Evolutionary conservation across 2,113 vertebrate species (phyloP), one percentile per base, ranked within the genome.

Genomic region (Notarius lentiginosus): DNA sequence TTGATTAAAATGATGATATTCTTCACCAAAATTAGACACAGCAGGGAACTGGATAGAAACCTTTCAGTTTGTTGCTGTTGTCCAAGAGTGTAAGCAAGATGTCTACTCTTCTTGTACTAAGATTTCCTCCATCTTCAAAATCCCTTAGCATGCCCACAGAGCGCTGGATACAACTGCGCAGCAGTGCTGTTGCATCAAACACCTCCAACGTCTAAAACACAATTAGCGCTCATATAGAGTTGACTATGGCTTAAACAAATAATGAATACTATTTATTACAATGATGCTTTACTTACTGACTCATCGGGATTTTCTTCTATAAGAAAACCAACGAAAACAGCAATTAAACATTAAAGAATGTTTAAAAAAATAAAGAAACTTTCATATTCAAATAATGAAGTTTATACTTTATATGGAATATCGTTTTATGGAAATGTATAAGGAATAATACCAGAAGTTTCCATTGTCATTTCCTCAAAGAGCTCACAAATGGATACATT

Each of bases 101-200:
- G 89, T 96, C 91, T 79, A 99, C 95, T 85, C 98, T 94, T 77
- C 66, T 92, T 65, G 95, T 95, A 77, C 95, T 96, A 51, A 97
- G 96, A 15, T 86, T 75, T 0, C 92, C 84, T 41, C 91, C 75
- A 53, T 95, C 92, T 0, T 91, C 91, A 80, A 94, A 93, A 90
- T 99, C 98, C 60, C 91, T 92, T 0, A 99, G 94, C 95, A 97
- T 96, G 17, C 97, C 95, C 34, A 99, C 97, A 1, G 98, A 97
- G 1, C 94, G 94, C 89, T 99, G 98, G n/a, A 99, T 94, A 56
- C 97, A 99, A 93, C 96, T 98, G 20, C 94, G 93, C 89, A 99
- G 91, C 41, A 99, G 93, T 0, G 93, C 91, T 17, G 96, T 96
- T 15, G 96, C 98, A 94, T 99, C 97, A 88, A 99, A 85, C 51